These are phyloP conservation scores for Thera obeliscata DNA, from an alignment of 2,888 invertebrate genomes.

Conservation along the genomic window DNA sequence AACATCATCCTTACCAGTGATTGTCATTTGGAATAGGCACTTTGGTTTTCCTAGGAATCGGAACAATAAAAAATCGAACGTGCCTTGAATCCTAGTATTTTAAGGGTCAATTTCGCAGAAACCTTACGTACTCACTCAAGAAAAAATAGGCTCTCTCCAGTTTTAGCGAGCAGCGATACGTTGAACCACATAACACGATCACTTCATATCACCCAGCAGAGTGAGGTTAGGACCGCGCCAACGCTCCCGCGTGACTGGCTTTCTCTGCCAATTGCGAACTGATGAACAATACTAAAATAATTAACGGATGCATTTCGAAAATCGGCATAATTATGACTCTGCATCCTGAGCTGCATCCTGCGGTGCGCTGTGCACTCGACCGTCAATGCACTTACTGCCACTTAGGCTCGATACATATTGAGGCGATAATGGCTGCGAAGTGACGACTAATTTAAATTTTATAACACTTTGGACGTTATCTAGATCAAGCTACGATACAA, in stretches of 20 bases:
- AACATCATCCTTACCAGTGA: neutral
- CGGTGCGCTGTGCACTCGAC: slow-evolving; percentile 43
- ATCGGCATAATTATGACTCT: slow-evolving; percentile 52
- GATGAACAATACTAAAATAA: slow-evolving; percentile 45
- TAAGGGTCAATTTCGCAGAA: neutral
- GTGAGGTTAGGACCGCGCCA: slow-evolving; percentile 32
- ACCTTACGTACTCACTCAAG: slow-evolving; percentile 62
- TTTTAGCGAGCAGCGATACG: slow-evolving; percentile 61
- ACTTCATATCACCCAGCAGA: slow-evolving; percentile 48
- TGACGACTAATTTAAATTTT: neutral
- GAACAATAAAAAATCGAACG: too few species aligned
- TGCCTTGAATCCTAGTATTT: neutral
- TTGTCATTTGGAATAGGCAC: neutral
- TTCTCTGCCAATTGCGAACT: slow-evolving; percentile 38
- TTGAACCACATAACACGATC: slow-evolving; percentile 65
- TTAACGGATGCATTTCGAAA: slow-evolving; percentile 71
- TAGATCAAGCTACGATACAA: too few species aligned
- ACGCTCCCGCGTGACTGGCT: slow-evolving; percentile 32
- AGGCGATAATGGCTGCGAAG: neutral
- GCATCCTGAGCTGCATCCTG: slow-evolving; percentile 65
- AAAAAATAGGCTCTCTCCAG: slow-evolving; percentile 61
- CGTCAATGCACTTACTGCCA: slow-evolving; percentile 33
- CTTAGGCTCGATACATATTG: slow-evolving; percentile 2
- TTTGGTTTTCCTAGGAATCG: neutral
- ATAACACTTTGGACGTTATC: neutral